These are phyloP conservation scores for Vimba vimba DNA, from an alignment of 2,113 vertebrate species.

Conservation along the genomic window DNA sequence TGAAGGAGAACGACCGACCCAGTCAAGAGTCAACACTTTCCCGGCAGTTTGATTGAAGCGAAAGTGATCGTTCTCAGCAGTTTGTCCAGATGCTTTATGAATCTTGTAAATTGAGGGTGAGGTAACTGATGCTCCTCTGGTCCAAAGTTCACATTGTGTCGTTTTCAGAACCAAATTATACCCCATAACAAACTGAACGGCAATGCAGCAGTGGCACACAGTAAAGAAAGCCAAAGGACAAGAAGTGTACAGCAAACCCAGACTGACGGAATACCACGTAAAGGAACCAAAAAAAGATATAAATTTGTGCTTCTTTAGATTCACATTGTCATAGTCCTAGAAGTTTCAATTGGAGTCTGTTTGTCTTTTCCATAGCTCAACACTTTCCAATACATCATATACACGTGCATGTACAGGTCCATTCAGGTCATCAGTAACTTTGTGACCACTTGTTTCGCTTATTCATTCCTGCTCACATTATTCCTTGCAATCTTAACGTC, in stretches of 20 bases:
- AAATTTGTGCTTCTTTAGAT: slow-evolving; percentile 84
- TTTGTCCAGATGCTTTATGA: slow-evolving; percentile 1
- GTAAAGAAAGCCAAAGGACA: slow-evolving; percentile 46
- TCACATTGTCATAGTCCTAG: slow-evolving; percentile 63
- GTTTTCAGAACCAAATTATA: slow-evolving; percentile 2
- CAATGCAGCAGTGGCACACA: slow-evolving; percentile 42
- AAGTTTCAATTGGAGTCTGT: slow-evolving; percentile 67
- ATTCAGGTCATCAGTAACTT: slow-evolving; percentile 53
- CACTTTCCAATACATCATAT: slow-evolving; percentile 76
- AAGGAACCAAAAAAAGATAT: slow-evolving; percentile 71
- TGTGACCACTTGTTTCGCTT: slow-evolving; percentile 21
- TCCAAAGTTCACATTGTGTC: slow-evolving; percentile 30
- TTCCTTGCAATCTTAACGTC: slow-evolving; percentile 47
- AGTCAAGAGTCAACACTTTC: slow-evolving; percentile 15
- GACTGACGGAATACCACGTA: slow-evolving; percentile 73
- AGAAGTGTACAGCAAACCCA: slow-evolving; percentile 49
- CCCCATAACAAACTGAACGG: neutral
- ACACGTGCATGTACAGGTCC: slow-evolving; percentile 78
- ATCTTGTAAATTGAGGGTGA: slow-evolving; percentile 9
- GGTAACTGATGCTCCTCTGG: neutral
- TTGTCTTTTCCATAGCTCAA: slow-evolving; percentile 60
- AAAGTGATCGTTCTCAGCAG: slow-evolving; percentile 8
- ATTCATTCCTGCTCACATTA: slow-evolving; percentile 54
- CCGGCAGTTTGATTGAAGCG: slow-evolving; percentile 38
- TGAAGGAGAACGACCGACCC: slow-evolving; percentile 5